Evolutionary conservation across 2,888 invertebrate species (phyloP).

Genomic region (Melangyna quadrimaculata): DNA sequence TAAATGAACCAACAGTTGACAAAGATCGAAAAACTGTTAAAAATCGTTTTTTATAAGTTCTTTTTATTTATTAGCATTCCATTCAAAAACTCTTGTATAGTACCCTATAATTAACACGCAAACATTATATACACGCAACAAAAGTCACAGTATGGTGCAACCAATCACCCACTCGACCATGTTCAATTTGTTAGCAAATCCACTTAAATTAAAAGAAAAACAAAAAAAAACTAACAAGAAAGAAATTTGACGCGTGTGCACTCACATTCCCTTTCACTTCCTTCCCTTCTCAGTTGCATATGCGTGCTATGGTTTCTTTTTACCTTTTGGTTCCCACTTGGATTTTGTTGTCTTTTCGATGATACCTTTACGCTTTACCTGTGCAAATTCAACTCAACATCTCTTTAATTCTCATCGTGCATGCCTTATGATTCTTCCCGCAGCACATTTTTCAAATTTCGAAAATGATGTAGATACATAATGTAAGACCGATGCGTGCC

Average conservation of each 20-base stretch:
- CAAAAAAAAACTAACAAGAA: not conserved
- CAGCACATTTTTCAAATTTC: slow-evolving; percentile 58
- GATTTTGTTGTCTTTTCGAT: not conserved
- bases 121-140: not conserved
- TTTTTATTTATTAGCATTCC: too few relatives aligned
- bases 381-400: not conserved
- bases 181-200: slow-evolving; percentile 51
- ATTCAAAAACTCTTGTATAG: not conserved
- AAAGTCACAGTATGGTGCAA: not conserved
- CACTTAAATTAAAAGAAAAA: too few relatives aligned
- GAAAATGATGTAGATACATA: not conserved
- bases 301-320: slow-evolving; percentile 24
- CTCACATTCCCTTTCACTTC: not conserved
- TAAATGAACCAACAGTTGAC: too few relatives aligned
- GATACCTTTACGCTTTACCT: not conserved
- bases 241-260: slow-evolving; percentile 40
- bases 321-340: not conserved
- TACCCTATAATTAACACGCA: not conserved
- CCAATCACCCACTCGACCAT: slow-evolving; percentile 43
- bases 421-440: not conserved
- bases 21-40: too few relatives aligned
- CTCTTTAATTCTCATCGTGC: not conserved
- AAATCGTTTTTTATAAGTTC: too few relatives aligned
- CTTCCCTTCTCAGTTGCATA: not conserved
- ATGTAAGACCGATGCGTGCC: not conserved